phyloP scores from a whole-genome alignment of 2,888 invertebrate species.

The Aphidoletes aphidimyza region DNA sequence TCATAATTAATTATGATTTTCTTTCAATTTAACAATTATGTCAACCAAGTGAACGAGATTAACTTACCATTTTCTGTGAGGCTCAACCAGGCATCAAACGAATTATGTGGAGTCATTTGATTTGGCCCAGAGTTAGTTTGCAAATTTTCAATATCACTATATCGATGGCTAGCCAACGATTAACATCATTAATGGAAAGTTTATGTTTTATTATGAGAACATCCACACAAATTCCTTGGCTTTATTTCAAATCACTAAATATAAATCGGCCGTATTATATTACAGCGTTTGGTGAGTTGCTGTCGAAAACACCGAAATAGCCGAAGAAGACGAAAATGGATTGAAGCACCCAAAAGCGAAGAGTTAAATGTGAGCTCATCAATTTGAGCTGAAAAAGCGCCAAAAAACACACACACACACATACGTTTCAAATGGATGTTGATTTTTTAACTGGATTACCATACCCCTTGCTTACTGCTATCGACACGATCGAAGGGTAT shows the following conservation, averaged over 20 bases:
- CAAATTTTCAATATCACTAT: too few relatives aligned
- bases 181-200: conserved; percentile 40
- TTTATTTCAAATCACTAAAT: conserved; percentile 12
- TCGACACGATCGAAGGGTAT: conserved; percentile 10
- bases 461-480: background rate
- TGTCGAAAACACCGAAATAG: background rate
- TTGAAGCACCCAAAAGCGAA: background rate
- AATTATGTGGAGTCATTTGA: too few relatives aligned
- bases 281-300: background rate
- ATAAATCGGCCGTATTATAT: conserved; percentile 32
- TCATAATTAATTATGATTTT: conserved; percentile 48
- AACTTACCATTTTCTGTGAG: background rate
- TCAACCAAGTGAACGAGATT: conserved; percentile 35
- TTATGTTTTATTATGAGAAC: conserved; percentile 40
- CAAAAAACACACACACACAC: too few relatives aligned
- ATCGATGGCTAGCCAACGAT: background rate
- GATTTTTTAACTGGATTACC: background rate
- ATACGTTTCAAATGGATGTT: too few relatives aligned
- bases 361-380: too few relatives aligned
- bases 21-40: conserved; percentile 49
- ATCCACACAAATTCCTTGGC: conserved; percentile 7
- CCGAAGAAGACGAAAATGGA: background rate
- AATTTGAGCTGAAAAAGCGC: too few relatives aligned
- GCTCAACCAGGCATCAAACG: background rate
- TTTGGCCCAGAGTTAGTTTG: conserved; percentile 11